Conservation (phyloP, 2,888 invertebrate species). For the Drosophila affinis region DNA sequence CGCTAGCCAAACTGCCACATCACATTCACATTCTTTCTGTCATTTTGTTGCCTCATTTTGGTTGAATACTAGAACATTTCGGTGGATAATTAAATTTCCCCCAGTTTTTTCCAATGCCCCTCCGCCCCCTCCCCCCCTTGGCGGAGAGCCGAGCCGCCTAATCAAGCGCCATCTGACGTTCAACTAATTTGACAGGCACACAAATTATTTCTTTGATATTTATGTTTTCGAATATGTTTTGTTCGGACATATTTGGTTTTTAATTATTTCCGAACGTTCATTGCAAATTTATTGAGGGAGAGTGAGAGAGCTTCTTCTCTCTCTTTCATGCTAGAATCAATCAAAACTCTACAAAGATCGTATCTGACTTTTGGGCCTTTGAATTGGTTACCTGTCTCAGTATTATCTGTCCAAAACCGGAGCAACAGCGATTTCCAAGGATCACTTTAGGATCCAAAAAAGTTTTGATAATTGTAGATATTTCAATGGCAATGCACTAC, state of each 20-base stretch:
- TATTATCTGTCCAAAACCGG: too few relatives aligned
- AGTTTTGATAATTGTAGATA: too few relatives aligned
- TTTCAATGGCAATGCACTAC: too few relatives aligned
- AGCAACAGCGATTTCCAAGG: too few relatives aligned
- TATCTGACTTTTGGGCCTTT: too few relatives aligned
- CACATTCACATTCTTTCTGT: slow-evolving; percentile 33
- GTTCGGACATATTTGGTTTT: neutral
- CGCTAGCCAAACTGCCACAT: slow-evolving; percentile 50
- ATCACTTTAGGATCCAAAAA: too few relatives aligned
- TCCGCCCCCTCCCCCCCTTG: too few relatives aligned
- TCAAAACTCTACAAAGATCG: too few relatives aligned
- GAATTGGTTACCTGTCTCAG: too few relatives aligned
- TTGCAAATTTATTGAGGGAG: neutral
- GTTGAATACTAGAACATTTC: neutral
- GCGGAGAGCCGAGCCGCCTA: slow-evolving; percentile 32
- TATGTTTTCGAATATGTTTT: neutral
- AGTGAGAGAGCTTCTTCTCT: too few relatives aligned
- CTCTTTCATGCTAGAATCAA: too few relatives aligned
- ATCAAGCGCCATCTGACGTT: slow-evolving; percentile 44
- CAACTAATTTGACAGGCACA: slow-evolving; percentile 21
- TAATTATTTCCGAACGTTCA: neutral
- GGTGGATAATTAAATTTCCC: slow-evolving; percentile 45
- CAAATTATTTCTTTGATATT: slow-evolving; percentile 1
- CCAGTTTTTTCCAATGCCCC: slow-evolving; percentile 4
- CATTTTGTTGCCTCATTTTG: neutral